Evolutionary conservation across 2,797 vertebrate genomes (phyloP), one percentile per base, ranked within the genome.

Genomic region (Leucoraja ocellata): DNA sequence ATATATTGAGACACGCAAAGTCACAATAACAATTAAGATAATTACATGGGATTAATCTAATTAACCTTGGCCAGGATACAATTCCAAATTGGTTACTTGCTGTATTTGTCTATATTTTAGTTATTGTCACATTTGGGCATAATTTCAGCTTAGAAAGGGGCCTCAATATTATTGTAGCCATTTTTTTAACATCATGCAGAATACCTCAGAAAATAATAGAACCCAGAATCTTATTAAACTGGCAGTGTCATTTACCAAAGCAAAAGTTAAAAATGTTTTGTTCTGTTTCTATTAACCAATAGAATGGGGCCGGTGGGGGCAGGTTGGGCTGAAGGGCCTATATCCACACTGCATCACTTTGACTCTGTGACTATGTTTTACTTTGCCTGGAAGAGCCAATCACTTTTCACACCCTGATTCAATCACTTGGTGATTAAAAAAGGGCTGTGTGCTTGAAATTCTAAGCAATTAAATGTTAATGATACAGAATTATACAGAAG

Each of bases 1-100:
- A 65, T 65, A 88, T 32, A 68, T 68, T 68, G 65, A 65, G 61
- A 36, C 84, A 32, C 10, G 61, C 10, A 16, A 63, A 36, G 28
- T 65, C 84, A 68, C 84, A 68, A 88, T 21, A 88, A 32, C 84
- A 88, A 88, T 88, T 88, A 88, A 88, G 84, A n/a, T 61, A 88
- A 88, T 68, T 88, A 36, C 6, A 32, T n/a, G 84, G 61, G n/a
- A 68, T 88, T n/a, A 14, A 65, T 88, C 84, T 14, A 83, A 83
- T 83, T 83, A 83, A 65, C 77, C 21, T 68, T 88, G 32, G 84
- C 84, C 84, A 68, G 14, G 7, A 16, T 88, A 36, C 28, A 65
- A 88, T 88, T 88, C 84, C 61, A 16, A 46, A 65, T 32, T 88
- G 84, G 84, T 36, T 88, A 65, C 61, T 65, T 88, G 61, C 61